Evolutionary conservation across 2,113 vertebrate species (phyloP).

Genomic region (Galeopterus variegatus): DNA sequence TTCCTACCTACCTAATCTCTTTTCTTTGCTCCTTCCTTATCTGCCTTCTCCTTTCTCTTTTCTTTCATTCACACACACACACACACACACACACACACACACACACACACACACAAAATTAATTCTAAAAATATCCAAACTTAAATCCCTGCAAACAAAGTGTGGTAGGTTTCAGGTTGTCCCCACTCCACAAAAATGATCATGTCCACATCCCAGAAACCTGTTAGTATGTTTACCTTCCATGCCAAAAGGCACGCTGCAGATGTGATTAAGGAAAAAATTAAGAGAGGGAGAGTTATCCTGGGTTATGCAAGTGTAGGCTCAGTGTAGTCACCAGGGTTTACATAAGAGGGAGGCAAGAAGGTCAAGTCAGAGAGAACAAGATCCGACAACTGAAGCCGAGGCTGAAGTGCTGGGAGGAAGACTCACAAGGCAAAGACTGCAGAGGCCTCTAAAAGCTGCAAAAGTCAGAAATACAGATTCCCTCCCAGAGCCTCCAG

Average conservation of each 20-base stretch:
- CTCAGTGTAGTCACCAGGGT: neutral
- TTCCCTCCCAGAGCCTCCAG: neutral
- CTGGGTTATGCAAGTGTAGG: rapidly evolving
- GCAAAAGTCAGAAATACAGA: neutral
- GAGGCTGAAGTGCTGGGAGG: neutral
- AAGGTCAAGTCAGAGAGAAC: neutral
- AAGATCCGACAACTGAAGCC: rapidly evolving
- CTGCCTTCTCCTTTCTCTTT: neutral
- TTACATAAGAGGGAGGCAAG: neutral
- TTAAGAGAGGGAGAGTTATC: rapidly evolving
- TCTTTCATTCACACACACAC: neutral
- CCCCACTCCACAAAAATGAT: rapidly evolving
- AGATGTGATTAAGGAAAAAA: neutral
- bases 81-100: too few species aligned
- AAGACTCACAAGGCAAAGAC: neutral
- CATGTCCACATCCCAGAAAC: neutral
- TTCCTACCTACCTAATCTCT: neutral
- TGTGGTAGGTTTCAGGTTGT: neutral
- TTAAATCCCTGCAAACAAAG: neutral
- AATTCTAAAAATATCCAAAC: neutral
- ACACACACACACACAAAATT: neutral
- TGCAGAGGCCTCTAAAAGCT: neutral
- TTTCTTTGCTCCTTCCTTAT: neutral
- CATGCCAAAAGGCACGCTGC: neutral
- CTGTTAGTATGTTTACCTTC: neutral